Conservation (phyloP, 2,113 vertebrate genomes). For the Gulo gulo region DNA sequence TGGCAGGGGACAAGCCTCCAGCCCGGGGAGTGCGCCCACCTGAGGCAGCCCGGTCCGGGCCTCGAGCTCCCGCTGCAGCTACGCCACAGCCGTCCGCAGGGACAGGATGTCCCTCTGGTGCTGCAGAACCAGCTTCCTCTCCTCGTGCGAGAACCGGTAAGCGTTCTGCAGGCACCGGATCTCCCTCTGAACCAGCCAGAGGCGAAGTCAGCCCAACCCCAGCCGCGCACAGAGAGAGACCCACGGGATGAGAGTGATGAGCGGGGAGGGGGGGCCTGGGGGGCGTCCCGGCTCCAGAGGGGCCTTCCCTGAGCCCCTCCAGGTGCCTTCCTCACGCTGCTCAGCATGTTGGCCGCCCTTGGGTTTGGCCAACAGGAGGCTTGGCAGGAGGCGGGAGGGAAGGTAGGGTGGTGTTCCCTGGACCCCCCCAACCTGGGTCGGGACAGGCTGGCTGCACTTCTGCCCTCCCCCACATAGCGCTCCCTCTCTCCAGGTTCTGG, state of each 20-base stretch:
- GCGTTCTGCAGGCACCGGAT: constrained; percentile 72
- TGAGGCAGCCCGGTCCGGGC: not conserved
- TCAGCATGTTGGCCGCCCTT: fast-evolving
- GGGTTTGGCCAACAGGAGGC: too few species aligned
- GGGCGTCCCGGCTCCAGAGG: fast-evolving
- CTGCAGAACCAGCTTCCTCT: constrained; percentile 79
- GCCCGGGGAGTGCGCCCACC: not conserved
- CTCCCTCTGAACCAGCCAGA: constrained; percentile 76
- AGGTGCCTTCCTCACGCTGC: not conserved
- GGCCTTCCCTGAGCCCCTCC: not conserved
- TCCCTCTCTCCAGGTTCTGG: not conserved
- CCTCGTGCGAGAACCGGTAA: constrained; percentile 64
- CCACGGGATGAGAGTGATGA: fast-evolving
- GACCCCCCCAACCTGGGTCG: fast-evolving
- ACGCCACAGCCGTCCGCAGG: constrained; percentile 53
- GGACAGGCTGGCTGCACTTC: not conserved
- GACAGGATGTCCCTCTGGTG: constrained; percentile 77
- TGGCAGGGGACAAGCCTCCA: not conserved
- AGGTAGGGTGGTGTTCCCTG: too few species aligned
- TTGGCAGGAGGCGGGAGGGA: not conserved
- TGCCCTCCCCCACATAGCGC: too few species aligned
- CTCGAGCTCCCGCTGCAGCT: constrained; percentile 64
- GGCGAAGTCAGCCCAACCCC: not conserved
- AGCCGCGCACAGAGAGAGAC: fast-evolving
- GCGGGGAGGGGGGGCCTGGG: fast-evolving